Percentiles rank a stretch among this genome's conserved stretches.
Evolutionary conservation across 2,113 vertebrate species (phyloP).

Genomic region (Protomyctophum bolini): DNA sequence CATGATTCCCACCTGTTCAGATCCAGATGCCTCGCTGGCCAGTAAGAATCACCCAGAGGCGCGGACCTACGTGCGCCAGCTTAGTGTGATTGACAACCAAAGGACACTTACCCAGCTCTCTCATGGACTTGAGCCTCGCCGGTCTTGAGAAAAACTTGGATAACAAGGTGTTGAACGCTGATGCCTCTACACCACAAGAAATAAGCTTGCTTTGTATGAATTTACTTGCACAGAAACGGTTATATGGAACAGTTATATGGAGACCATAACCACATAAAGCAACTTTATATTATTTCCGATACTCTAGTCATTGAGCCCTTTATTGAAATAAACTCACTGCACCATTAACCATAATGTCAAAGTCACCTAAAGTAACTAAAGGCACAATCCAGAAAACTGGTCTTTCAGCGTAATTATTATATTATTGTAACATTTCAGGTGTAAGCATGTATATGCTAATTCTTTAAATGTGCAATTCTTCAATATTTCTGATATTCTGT

Average conservation of each 20-base stretch:
- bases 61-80: conserved; percentile 91
- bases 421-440: conserved; percentile 42
- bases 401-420: conserved; percentile 32
- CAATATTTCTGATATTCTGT: conserved; percentile 49
- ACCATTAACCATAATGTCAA: conserved; percentile 39
- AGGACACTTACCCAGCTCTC: conserved; percentile 96
- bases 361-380: conserved; percentile 24
- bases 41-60: conserved; percentile 95
- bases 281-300: conserved; percentile 49
- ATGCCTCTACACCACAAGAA: conserved; percentile 70
- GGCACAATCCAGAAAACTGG: conserved; percentile 19
- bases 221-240: conserved; percentile 39
- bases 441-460: conserved; percentile 39
- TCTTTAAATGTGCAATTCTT: conserved; percentile 43
- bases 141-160: conserved; percentile 81
- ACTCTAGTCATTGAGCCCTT: conserved; percentile 37
- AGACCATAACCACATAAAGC: conserved; percentile 33
- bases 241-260: conserved; percentile 39
- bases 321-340: conserved; percentile 48
- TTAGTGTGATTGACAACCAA: conserved; percentile 98
- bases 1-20: conserved; percentile 69
- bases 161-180: conserved; percentile 54
- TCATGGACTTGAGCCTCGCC: conserved; percentile 91
- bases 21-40: conserved; percentile 87
- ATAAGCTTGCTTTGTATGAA: conserved; percentile 38